Evolutionary conservation across 2,888 invertebrate genomes (phyloP).

Genomic region (Siphonodentalium dalli): DNA sequence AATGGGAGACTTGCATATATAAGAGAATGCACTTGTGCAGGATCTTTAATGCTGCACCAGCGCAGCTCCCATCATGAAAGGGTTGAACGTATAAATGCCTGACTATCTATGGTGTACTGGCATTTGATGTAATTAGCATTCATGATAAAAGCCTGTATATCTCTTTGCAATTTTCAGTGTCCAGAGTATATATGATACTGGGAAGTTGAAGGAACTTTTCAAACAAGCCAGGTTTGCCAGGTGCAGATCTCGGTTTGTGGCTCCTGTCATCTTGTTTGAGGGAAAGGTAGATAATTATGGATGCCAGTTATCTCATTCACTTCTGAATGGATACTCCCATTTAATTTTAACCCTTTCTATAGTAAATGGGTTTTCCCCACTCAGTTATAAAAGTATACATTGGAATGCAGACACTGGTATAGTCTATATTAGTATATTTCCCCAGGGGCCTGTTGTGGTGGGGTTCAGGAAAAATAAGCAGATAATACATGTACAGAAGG

Average conservation of each 20-base stretch:
- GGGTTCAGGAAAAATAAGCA: too few relatives aligned
- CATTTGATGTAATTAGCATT: background rate
- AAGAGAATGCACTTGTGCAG: too few relatives aligned
- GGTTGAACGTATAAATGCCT: constrained; percentile 15
- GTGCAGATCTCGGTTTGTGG: constrained; percentile 78
- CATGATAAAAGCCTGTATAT: background rate
- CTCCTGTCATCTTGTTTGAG: constrained; percentile 79
- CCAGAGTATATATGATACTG: constrained; percentile 49
- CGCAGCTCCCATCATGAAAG: background rate
- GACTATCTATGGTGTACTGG: background rate
- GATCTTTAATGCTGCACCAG: too few relatives aligned
- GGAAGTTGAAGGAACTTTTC: constrained; percentile 71
- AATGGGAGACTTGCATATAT: too few relatives aligned
- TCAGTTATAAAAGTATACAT: too few relatives aligned
- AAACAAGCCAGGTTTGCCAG: constrained; percentile 76
- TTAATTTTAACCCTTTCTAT: too few relatives aligned
- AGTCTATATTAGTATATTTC: too few relatives aligned
- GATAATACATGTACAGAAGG: too few relatives aligned
- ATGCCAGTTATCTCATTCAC: background rate
- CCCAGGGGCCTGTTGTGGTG: too few relatives aligned
- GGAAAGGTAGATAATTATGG: constrained; percentile 70
- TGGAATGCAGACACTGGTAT: too few relatives aligned
- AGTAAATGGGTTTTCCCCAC: too few relatives aligned
- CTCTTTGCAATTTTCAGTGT: constrained; percentile 35
- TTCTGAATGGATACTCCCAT: too few relatives aligned